Percentiles rank a stretch among this genome's conserved stretches.
These are phyloP conservation scores for Hystrix brachyura DNA, from an alignment of 2,113 vertebrate species.

Conservation along the genomic window DNA sequence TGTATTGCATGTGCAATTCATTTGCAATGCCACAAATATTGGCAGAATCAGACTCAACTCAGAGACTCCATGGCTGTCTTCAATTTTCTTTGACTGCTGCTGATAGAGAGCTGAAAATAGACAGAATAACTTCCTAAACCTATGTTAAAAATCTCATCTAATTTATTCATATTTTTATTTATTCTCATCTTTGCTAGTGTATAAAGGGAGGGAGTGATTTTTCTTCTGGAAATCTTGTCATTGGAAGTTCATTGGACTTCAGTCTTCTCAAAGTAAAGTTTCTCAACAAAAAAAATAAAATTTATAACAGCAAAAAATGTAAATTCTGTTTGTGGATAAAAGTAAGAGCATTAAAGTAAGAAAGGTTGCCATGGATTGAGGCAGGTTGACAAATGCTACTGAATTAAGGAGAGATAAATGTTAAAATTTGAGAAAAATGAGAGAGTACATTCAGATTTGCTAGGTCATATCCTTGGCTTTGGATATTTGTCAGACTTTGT, in stretches of 20 bases:
- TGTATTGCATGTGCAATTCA: background rate
- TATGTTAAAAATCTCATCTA: background rate
- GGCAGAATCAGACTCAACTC: background rate
- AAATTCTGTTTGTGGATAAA: conserved; percentile 70
- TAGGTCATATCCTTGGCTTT: conserved; percentile 74
- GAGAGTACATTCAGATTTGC: conserved; percentile 36
- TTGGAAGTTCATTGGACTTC: background rate
- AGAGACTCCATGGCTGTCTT: background rate
- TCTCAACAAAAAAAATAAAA: conserved; percentile 56
- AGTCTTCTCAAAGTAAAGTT: conserved; percentile 31
- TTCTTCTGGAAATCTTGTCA: background rate
- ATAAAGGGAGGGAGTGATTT: background rate
- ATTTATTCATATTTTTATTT: background rate
- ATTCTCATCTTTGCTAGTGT: background rate
- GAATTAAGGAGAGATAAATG: conserved; percentile 70
- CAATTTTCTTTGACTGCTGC: background rate
- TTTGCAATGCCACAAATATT: background rate
- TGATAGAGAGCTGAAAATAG: background rate
- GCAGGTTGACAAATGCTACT: conserved; percentile 70
- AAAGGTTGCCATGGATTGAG: conserved; percentile 51
- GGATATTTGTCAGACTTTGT: conserved; percentile 68
- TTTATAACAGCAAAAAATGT: conserved; percentile 64
- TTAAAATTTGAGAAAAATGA: conserved; percentile 69
- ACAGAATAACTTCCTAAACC: background rate
- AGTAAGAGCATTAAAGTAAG: conserved; percentile 65